phyloP scores from a whole-genome alignment of 1,140 invertebrate genomes.

The Pogonognathellus flavescens region DNA sequence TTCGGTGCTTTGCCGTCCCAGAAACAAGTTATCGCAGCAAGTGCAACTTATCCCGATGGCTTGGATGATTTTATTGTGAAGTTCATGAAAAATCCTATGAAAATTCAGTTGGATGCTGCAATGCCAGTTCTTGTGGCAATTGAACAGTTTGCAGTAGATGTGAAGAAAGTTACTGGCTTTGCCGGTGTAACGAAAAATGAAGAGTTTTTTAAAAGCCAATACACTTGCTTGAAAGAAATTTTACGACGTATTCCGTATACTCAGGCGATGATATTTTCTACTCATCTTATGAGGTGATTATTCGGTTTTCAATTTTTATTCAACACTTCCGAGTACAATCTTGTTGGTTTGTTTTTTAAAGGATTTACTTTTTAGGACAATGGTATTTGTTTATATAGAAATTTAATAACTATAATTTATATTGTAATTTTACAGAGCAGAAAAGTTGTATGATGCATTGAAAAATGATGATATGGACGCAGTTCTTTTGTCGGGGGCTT shows the following conservation, averaged over 20 bases:
- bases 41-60: conserved; percentile 91
- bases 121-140: conserved; percentile 80
- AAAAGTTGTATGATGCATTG: conserved; percentile 57
- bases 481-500: conserved; percentile 93
- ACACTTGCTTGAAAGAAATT: conserved; percentile 79
- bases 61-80: conserved; percentile 80
- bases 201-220: conserved; percentile 76
- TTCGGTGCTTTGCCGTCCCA: conserved; percentile 73
- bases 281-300: conserved; percentile 81
- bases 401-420: too few species aligned
- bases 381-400: too few species aligned
- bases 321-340: too few species aligned
- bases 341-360: neutral
- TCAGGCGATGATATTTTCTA: conserved; percentile 92
- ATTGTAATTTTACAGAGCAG: conserved; percentile 52
- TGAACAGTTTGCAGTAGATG: conserved; percentile 79
- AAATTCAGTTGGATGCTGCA: conserved; percentile 74
- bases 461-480: conserved; percentile 75
- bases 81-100: conserved; percentile 86
- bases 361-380: too few species aligned
- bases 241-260: conserved; percentile 82
- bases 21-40: conserved; percentile 91
- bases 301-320: neutral
- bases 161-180: conserved; percentile 75
- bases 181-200: conserved; percentile 75